phyloP scores from a whole-genome alignment of 2,113 vertebrate species.

The Pygoscelis adeliae region DNA sequence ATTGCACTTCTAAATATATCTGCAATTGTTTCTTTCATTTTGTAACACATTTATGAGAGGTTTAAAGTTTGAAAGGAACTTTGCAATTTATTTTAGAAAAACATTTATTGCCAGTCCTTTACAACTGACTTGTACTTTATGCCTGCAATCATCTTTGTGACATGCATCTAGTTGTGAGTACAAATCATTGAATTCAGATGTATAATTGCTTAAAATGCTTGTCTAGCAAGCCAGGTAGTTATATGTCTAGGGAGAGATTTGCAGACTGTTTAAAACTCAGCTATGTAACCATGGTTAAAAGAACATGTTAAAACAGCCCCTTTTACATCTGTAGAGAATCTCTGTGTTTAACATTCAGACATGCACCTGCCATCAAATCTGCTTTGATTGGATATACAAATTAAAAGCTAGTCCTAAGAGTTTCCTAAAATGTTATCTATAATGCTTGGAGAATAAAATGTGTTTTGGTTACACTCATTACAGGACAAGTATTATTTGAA shows the following conservation, averaged over 20 bases:
- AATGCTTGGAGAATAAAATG: not conserved
- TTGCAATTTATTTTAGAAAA: not conserved
- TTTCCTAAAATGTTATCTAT: not conserved
- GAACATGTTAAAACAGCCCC: not conserved
- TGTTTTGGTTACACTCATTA: not conserved
- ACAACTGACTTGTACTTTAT: not conserved
- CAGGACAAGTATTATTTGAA: not conserved
- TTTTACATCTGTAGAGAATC: not conserved
- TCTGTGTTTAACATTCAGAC: not conserved
- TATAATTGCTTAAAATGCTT: not conserved
- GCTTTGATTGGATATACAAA: not conserved
- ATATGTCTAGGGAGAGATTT: not conserved
- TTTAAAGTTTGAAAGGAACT: not conserved
- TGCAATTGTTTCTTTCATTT: not conserved
- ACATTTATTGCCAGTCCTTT: not conserved
- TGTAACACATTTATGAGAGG: not conserved
- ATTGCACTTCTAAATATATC: not conserved
- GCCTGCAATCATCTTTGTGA: not conserved
- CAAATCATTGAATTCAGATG: not conserved
- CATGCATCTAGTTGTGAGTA: not conserved
- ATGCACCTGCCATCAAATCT: not conserved
- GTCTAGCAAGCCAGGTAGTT: not conserved
- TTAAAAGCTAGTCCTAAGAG: not conserved
- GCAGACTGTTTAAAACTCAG: not conserved
- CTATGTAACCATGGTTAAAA: not conserved